Conservation (phyloP, 2,888 invertebrate species). For the Vanessa cardui region DNA sequence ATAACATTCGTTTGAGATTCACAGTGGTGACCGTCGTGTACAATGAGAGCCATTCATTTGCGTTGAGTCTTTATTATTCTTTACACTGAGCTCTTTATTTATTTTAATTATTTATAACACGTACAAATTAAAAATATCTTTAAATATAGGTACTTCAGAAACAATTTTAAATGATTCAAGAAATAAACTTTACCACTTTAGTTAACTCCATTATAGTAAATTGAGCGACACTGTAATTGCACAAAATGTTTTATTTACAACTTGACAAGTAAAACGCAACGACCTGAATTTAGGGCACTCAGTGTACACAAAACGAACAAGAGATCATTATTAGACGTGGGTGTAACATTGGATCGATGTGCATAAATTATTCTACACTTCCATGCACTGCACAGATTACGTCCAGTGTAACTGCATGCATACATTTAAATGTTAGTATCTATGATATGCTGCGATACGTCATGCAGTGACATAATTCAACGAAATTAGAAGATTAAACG, state of each 20-base stretch:
- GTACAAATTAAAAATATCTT: too few species aligned
- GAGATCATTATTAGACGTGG: conserved; percentile 25
- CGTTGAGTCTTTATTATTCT: background rate
- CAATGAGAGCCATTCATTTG: conserved; percentile 6
- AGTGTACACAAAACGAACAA: conserved; percentile 26
- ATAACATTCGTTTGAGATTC: background rate
- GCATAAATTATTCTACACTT: conserved; percentile 20
- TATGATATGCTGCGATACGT: conserved; percentile 5
- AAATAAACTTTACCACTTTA: too few species aligned
- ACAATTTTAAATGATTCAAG: too few species aligned
- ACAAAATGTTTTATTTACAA: background rate
- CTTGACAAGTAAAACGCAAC: conserved; percentile 8
- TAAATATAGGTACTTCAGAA: too few species aligned
- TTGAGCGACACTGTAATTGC: too few species aligned
- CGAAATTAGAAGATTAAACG: conserved; percentile 5
- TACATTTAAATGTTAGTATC: conserved; percentile 13
- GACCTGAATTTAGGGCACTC: conserved; percentile 30
- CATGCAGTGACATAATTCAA: conserved; percentile 22
- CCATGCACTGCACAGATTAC: conserved; percentile 16
- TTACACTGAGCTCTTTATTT: too few species aligned
- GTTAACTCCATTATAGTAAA: too few species aligned
- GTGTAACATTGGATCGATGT: conserved; percentile 29
- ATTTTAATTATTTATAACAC: too few species aligned
- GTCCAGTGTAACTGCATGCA: conserved; percentile 35
- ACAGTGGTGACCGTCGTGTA: background rate